phyloP scores from a whole-genome alignment of 2,888 invertebrate genomes.

The Bedellia somnulentella region DNA sequence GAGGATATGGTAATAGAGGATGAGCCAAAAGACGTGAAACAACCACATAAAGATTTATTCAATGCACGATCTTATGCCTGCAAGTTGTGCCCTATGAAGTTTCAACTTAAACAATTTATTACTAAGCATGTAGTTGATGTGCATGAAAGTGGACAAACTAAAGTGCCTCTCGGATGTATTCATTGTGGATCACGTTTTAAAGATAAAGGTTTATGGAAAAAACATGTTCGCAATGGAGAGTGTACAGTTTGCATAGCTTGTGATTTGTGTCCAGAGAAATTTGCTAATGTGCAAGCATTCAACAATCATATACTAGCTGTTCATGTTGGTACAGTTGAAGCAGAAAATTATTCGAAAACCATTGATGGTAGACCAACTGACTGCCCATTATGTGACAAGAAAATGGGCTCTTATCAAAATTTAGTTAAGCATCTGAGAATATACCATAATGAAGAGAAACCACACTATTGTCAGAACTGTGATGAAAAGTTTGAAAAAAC shows the following conservation, averaged over 20 bases:
- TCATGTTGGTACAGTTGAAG: slow-evolving; percentile 45
- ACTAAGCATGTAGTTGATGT: slow-evolving; percentile 54
- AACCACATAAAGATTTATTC: slow-evolving; percentile 51
- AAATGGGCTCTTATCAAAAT: slow-evolving; percentile 56
- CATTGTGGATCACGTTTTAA: slow-evolving; percentile 48
- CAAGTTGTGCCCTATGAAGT: slow-evolving; percentile 51
- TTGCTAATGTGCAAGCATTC: slow-evolving; percentile 46
- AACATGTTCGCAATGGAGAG: slow-evolving; percentile 54
- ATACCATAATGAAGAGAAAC: slow-evolving; percentile 46
- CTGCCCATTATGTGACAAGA: slow-evolving; percentile 59
- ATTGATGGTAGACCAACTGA: slow-evolving; percentile 49
- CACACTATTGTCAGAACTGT: slow-evolving; percentile 63
- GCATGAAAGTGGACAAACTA: slow-evolving; percentile 51
- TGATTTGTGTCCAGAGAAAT: slow-evolving; percentile 47
- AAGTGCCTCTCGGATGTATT: slow-evolving; percentile 37
- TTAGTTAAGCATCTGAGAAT: slow-evolving; percentile 61
- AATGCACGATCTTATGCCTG: slow-evolving; percentile 54
- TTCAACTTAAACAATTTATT: slow-evolving; percentile 53
- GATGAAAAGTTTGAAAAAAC: slow-evolving; percentile 58
- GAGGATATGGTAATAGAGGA: slow-evolving; percentile 47
- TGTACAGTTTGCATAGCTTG: slow-evolving; percentile 63
- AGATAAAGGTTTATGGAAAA: slow-evolving; percentile 43
- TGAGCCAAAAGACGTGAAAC: slow-evolving; percentile 30
- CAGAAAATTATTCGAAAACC: slow-evolving; percentile 39
- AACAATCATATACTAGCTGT: slow-evolving; percentile 46